Evolutionary conservation across 2,113 vertebrate species (phyloP).

Genomic region (Lepus americanus): DNA sequence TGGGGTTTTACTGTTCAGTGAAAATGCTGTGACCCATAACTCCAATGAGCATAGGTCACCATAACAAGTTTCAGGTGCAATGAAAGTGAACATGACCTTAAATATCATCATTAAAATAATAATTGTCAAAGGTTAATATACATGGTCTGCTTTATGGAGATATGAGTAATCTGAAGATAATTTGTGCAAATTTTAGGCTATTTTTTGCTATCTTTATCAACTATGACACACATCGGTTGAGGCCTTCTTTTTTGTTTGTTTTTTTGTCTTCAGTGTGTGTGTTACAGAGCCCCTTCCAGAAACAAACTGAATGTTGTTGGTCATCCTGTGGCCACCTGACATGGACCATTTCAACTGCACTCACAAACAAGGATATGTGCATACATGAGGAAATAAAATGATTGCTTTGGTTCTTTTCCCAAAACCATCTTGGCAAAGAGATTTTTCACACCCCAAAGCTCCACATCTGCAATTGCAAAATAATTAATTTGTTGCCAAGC

Average conservation of each 20-base stretch:
- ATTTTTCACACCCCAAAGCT: slow-evolving; percentile 81
- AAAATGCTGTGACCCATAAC: background rate
- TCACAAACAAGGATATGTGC: slow-evolving; percentile 73
- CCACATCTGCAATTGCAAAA: slow-evolving; percentile 87
- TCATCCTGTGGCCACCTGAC: slow-evolving; percentile 35
- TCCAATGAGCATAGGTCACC: background rate
- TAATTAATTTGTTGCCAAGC: slow-evolving; percentile 84
- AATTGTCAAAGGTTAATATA: background rate
- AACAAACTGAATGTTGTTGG: background rate
- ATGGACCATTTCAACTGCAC: slow-evolving; percentile 6
- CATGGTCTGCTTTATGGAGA: background rate
- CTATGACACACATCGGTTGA: background rate
- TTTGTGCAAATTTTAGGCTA: background rate
- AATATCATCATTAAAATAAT: slow-evolving; percentile 35
- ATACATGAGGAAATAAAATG: slow-evolving; percentile 74
- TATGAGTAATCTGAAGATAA: background rate
- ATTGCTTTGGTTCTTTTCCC: slow-evolving; percentile 83
- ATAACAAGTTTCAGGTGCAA: background rate
- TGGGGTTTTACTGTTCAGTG: background rate
- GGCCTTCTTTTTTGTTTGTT: too few species aligned
- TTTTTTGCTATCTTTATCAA: background rate
- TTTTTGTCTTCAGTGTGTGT: background rate
- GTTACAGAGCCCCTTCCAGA: slow-evolving; percentile 20
- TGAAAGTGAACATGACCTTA: background rate
- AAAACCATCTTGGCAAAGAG: slow-evolving; percentile 81